Percentiles rank a stretch among this genome's conserved stretches.
These are phyloP conservation scores for Theretra japonica DNA, from an alignment of 2,888 invertebrate species.

Conservation along the genomic window DNA sequence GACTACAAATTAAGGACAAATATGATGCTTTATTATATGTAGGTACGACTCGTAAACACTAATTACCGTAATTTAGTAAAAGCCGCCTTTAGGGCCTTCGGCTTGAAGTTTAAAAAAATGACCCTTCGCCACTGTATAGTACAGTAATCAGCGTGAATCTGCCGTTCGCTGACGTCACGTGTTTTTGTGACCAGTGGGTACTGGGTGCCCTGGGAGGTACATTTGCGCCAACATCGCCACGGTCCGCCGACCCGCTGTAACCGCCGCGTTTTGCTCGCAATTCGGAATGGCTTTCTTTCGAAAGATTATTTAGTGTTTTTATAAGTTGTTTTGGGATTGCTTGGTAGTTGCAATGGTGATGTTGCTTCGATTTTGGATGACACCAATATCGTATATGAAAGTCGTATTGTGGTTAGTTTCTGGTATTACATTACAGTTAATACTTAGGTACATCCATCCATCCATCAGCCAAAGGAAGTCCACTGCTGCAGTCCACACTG, in stretches of 20 bases:
- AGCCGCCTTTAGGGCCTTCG: no score
- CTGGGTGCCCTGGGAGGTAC: slow-evolving; percentile 23
- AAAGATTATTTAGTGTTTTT: slow-evolving; percentile 5
- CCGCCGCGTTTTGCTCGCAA: slow-evolving; percentile 17
- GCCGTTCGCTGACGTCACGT: not conserved
- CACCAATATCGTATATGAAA: not conserved
- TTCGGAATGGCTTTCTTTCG: slow-evolving; percentile 12
- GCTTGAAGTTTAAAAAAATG: no score
- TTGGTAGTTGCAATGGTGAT: not conserved
- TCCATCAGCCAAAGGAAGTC: no score
- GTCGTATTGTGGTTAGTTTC: no score
- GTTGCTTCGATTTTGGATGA: not conserved
- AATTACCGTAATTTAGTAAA: no score
- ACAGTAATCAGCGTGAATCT: slow-evolving; percentile 4
- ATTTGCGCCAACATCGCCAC: slow-evolving; percentile 34
- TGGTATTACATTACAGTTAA: no score
- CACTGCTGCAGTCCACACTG: no score
- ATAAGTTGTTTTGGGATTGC: not conserved
- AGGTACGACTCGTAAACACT: no score
- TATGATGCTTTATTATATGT: no score
- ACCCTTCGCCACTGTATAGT: no score
- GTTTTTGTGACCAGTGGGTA: slow-evolving; percentile 3
- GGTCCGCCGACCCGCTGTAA: slow-evolving; percentile 35
- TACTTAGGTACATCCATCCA: no score
- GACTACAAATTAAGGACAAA: no score